Conservation (phyloP, 1,140 invertebrate species). For the Polypedilum pembai region DNA sequence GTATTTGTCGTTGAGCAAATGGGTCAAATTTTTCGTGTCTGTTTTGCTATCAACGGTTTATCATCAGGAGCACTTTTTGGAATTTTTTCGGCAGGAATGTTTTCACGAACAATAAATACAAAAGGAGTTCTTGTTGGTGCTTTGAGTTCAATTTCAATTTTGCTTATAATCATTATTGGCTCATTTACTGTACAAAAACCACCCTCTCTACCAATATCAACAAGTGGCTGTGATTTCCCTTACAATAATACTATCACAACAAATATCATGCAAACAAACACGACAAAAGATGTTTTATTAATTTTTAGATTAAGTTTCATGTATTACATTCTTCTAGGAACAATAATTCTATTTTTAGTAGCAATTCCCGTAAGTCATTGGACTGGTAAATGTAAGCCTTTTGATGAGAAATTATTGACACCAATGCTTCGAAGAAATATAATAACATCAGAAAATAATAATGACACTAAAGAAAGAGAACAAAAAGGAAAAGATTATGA, state of each 20-base stretch:
- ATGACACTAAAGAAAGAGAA: neutral
- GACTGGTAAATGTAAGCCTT: constrained; percentile 37
- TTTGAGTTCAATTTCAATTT: constrained; percentile 43
- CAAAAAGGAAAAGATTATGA: neutral
- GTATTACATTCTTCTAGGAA: constrained; percentile 45
- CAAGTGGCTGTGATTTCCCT: neutral
- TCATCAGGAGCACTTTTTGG: constrained; percentile 47
- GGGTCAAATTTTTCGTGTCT: constrained; percentile 44
- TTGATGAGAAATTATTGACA: constrained; percentile 29
- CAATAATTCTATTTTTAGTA: constrained; percentile 41
- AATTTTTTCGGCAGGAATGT: neutral
- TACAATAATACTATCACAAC: neutral
- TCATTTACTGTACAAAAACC: constrained; percentile 31
- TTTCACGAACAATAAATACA: neutral
- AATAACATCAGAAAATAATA: neutral
- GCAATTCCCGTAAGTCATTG: constrained; percentile 45
- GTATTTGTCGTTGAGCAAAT: constrained; percentile 46
- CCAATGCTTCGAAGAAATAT: constrained; percentile 25
- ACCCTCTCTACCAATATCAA: neutral
- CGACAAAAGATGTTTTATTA: constrained; percentile 33
- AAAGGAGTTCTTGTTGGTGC: neutral
- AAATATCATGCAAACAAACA: neutral
- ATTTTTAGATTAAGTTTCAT: constrained; percentile 42
- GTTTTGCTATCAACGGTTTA: constrained; percentile 45
- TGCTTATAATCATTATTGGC: constrained; percentile 49